These are phyloP conservation scores for Trichonephila inaurata DNA, from an alignment of 1,140 invertebrate genomes.

Conservation along the genomic window DNA sequence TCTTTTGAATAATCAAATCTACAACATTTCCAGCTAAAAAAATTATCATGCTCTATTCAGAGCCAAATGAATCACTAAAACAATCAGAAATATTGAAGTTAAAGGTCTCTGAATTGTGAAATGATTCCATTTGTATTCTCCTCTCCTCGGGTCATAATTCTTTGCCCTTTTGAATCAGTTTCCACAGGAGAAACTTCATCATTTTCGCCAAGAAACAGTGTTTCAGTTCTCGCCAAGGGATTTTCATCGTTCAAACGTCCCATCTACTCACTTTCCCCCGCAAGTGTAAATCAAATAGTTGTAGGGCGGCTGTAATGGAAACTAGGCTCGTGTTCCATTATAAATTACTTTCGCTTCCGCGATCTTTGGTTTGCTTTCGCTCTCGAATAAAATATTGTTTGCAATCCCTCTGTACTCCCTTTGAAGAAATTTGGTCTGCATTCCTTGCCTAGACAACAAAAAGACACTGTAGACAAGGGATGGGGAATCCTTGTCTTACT, in stretches of 20 bases:
- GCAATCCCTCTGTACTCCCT: background rate
- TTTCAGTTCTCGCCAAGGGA: background rate
- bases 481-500: background rate
- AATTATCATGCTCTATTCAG: no score
- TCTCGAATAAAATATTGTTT: background rate
- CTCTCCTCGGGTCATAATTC: no score
- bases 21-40: no score
- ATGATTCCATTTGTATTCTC: no score
- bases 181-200: no score
- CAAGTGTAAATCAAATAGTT: conserved; percentile 23
- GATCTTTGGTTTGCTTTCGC: background rate
- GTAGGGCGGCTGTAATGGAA: background rate
- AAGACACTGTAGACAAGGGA: background rate
- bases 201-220: no score
- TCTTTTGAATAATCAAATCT: no score
- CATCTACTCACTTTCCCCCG: background rate
- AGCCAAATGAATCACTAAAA: no score
- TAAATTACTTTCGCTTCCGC: conserved; percentile 23
- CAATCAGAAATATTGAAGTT: no score
- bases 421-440: background rate
- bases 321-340: background rate
- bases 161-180: no score
- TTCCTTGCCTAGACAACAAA: background rate
- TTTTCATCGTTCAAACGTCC: background rate
- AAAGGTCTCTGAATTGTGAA: no score